These are phyloP conservation scores for Spodoptera picta DNA, from an alignment of 2,888 invertebrate species.

Conservation along the genomic window DNA sequence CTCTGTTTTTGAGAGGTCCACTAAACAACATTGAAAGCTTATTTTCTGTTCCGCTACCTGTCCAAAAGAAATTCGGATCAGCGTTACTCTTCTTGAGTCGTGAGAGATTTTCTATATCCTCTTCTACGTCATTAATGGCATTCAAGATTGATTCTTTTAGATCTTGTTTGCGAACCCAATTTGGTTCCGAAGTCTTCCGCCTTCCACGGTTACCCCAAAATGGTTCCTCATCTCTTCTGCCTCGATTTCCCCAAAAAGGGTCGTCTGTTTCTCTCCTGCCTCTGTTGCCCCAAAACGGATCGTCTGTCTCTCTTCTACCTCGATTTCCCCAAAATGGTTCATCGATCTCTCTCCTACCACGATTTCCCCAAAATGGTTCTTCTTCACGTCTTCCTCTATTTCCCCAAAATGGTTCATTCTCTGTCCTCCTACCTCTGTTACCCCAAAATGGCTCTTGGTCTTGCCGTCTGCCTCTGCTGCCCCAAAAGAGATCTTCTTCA, in stretches of 20 bases:
- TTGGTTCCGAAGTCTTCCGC: constrained; percentile 62
- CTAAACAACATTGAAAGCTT: constrained; percentile 69
- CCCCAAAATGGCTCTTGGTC: constrained; percentile 72
- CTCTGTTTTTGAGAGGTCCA: constrained; percentile 51
- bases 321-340: constrained; percentile 85
- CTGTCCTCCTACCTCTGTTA: no score
- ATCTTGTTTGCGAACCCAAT: constrained; percentile 67
- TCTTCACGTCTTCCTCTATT: constrained; percentile 78
- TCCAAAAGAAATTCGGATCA: constrained; percentile 66
- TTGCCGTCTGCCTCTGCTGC: constrained; percentile 67
- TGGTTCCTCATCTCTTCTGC: constrained; percentile 70
- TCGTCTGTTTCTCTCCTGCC: constrained; percentile 71
- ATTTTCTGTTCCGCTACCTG: constrained; percentile 69
- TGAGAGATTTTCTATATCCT: constrained; percentile 69
- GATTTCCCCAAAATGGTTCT: constrained; percentile 73
- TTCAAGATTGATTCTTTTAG: constrained; percentile 69
- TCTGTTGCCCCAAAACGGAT: constrained; percentile 72
- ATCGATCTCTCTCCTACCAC: constrained; percentile 62
- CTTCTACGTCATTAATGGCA: constrained; percentile 69
- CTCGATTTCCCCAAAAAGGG: constrained; percentile 86
- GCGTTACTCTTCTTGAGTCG: constrained; percentile 63
- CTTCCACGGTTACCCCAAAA: constrained; percentile 86
- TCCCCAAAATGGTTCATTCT: constrained; percentile 86
- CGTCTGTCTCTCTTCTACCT: constrained; percentile 67
- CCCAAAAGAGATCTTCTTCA: constrained; percentile 72